A percentile compares a stretch with the other conserved stretches of the same genome.
These are phyloP conservation scores for Bostrychus sinensis DNA, from an alignment of 2,113 vertebrate species.

Conservation along the genomic window DNA sequence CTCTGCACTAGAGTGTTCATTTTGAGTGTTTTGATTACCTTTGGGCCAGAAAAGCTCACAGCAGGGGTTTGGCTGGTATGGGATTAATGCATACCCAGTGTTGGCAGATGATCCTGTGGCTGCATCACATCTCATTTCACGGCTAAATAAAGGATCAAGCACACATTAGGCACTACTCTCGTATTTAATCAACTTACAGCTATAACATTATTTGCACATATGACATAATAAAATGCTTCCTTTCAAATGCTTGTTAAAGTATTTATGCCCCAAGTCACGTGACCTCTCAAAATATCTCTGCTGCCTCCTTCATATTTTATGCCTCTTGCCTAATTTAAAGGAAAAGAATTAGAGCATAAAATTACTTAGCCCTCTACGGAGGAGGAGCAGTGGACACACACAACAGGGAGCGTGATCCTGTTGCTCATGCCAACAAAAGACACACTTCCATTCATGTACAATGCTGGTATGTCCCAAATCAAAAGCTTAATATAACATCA, in stretches of 20 bases:
- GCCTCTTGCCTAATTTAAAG: constrained; percentile 77
- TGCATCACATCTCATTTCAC: constrained; percentile 66
- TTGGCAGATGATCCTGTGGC: constrained; percentile 52
- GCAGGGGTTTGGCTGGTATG: constrained; percentile 26
- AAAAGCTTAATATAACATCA: constrained; percentile 15
- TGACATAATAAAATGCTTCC: constrained; percentile 67
- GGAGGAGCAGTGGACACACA: constrained; percentile 52
- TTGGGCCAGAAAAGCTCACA: constrained; percentile 33
- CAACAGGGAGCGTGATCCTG: constrained; percentile 47
- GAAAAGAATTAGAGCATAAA: constrained; percentile 78
- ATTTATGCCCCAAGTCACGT: constrained; percentile 69
- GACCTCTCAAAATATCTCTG: constrained; percentile 70
- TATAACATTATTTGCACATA: constrained; percentile 49
- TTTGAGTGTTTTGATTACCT: background rate
- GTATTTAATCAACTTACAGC: constrained; percentile 52
- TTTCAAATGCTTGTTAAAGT: constrained; percentile 63
- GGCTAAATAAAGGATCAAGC: constrained; percentile 64
- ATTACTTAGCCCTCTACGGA: constrained; percentile 53
- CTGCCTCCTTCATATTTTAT: constrained; percentile 76
- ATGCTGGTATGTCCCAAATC: constrained; percentile 16
- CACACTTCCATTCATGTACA: constrained; percentile 22
- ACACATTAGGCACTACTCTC: constrained; percentile 47
- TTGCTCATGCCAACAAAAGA: constrained; percentile 45
- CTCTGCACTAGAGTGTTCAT: background rate
- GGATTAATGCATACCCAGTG: constrained; percentile 46